These are phyloP conservation scores for Melikaiella ostensackeni DNA, from an alignment of 2,888 invertebrate genomes.

Conservation along the genomic window DNA sequence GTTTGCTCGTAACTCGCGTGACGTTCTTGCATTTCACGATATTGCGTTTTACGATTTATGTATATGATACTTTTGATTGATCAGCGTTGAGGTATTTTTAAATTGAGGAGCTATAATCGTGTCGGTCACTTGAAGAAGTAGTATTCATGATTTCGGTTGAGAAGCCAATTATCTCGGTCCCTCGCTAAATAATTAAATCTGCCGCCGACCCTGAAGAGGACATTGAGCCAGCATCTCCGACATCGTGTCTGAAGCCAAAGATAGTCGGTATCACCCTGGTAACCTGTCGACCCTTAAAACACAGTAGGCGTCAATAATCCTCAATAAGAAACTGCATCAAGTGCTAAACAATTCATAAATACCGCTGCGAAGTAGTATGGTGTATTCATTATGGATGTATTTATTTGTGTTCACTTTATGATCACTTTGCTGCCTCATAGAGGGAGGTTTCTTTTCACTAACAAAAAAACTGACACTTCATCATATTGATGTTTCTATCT, in stretches of 20 bases:
- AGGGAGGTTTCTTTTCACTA: no score
- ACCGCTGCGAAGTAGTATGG: no score
- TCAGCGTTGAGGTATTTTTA: slow-evolving; percentile 10
- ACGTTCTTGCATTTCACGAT: neutral
- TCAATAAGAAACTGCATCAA: neutral
- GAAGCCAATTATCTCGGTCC: slow-evolving; percentile 25
- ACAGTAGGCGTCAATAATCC: neutral
- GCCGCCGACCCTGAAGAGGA: slow-evolving; percentile 23
- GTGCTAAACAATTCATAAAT: neutral
- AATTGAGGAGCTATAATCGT: neutral
- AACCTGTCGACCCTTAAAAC: neutral
- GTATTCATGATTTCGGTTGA: slow-evolving; percentile 1
- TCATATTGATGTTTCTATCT: no score
- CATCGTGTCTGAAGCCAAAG: slow-evolving; percentile 1
- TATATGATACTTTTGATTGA: neutral
- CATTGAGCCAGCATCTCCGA: slow-evolving; percentile 10
- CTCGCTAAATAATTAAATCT: slow-evolving; percentile 27
- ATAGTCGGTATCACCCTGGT: slow-evolving; percentile 1
- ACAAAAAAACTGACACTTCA: no score
- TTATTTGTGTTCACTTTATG: no score
- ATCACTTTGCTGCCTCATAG: no score
- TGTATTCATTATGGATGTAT: no score
- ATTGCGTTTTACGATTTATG: neutral
- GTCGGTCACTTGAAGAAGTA: neutral
- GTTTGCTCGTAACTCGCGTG: slow-evolving; percentile 3